Evolutionary conservation across 2,797 vertebrate genomes (phyloP).

Genomic region (Sciurus carolinensis): DNA sequence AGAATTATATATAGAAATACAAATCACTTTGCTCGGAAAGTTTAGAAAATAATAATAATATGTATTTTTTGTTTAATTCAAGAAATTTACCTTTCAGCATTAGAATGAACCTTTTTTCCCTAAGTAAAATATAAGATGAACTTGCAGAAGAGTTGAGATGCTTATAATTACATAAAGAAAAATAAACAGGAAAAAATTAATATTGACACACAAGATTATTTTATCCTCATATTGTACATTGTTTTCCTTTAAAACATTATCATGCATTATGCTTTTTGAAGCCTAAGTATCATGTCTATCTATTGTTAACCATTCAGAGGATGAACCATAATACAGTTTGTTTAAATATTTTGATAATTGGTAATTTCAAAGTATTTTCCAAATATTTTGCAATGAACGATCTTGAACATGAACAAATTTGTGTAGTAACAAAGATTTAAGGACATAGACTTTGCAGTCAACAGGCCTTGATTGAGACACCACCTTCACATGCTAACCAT

Average conservation of each 20-base stretch:
- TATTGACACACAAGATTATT: not conserved
- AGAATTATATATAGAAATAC: not conserved
- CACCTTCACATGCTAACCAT: not conserved
- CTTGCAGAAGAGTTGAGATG: not conserved
- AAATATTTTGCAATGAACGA: not conserved
- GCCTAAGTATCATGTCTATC: not conserved
- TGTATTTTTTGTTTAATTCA: not conserved
- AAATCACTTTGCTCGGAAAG: not conserved
- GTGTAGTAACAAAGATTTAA: not conserved
- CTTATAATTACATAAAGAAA: not conserved
- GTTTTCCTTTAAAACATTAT: too few relatives aligned
- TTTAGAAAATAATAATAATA: not conserved
- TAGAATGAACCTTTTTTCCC: not conserved
- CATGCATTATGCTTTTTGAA: too few relatives aligned
- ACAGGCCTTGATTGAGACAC: not conserved
- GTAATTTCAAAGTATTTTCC: not conserved
- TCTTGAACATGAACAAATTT: not conserved
- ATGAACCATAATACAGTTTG: not conserved
- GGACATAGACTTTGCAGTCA: not conserved
- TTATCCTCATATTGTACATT: not conserved
- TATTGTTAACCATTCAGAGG: not conserved
- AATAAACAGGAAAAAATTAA: not conserved
- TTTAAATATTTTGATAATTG: not conserved
- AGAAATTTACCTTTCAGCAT: not conserved
- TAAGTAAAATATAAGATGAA: not conserved